A percentile compares a stretch with the other conserved stretches of the same genome.
Conservation (phyloP, 1,140 invertebrate species). For the Cecropterus lyciades region DNA sequence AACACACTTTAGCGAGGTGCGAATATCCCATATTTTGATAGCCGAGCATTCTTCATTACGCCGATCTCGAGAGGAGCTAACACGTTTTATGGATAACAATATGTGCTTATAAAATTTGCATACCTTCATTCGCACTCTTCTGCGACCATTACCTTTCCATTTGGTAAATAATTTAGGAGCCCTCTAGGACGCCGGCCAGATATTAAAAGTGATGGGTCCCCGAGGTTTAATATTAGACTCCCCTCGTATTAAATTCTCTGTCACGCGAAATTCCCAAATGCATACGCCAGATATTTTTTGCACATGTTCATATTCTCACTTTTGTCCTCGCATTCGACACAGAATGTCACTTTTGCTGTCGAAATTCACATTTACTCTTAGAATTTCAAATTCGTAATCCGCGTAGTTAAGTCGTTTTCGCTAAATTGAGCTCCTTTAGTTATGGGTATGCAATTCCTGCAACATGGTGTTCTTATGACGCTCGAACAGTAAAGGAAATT, state of each 20-base stretch:
- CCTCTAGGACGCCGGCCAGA: constrained; percentile 78
- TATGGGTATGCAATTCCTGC: constrained; percentile 31
- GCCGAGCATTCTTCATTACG: constrained; percentile 63
- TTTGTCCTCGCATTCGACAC: constrained; percentile 78
- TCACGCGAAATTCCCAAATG: constrained; percentile 83
- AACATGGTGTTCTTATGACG: constrained; percentile 34
- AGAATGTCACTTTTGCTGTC: constrained; percentile 68
- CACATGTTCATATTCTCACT: constrained; percentile 81
- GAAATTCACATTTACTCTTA: constrained; percentile 56
- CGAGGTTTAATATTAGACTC: constrained; percentile 83
- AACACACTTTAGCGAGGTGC: constrained; percentile 56
- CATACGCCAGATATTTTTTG: constrained; percentile 82
- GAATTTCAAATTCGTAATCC: constrained; percentile 55
- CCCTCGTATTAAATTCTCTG: constrained; percentile 83
- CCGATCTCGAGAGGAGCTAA: constrained; percentile 52
- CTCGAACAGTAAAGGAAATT: constrained; percentile 3
- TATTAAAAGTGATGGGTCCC: constrained; percentile 84
- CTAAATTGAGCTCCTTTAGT: constrained; percentile 35
- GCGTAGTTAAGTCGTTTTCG: constrained; percentile 36
- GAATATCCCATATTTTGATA: constrained; percentile 47
- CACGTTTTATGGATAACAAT: constrained; percentile 70
- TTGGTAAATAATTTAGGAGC: constrained; percentile 83
- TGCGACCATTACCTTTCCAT: constrained; percentile 82
- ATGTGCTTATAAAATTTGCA: constrained; percentile 82
- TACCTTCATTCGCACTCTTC: constrained; percentile 81